Evolutionary conservation across 2,888 invertebrate genomes (phyloP).

Genomic region (Epistrophella euchroma): DNA sequence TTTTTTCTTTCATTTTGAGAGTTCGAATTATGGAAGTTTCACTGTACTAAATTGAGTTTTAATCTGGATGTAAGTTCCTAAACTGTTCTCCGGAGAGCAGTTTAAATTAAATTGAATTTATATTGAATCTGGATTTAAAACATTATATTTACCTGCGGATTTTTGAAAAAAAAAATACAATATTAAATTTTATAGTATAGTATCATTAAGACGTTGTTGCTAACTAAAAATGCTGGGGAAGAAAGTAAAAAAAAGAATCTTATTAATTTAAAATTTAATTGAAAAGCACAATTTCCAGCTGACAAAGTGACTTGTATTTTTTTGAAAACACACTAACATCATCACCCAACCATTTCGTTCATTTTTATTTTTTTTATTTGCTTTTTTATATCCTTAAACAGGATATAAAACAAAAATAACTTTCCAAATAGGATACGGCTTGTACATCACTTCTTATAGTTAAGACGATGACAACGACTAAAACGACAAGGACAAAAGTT

Average conservation of each 20-base stretch:
- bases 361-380: conserved; percentile 14
- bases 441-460: conserved; percentile 20
- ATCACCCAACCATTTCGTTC: neutral
- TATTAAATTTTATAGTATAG: too few relatives aligned
- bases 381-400: conserved; percentile 13
- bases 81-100: too few relatives aligned
- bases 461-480: neutral
- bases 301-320: conserved; percentile 15
- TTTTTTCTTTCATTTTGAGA: too few relatives aligned
- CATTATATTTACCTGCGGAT: too few relatives aligned
- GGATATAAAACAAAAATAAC: neutral
- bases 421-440: conserved; percentile 5
- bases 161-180: too few relatives aligned
- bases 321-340: neutral
- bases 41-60: too few relatives aligned
- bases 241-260: neutral
- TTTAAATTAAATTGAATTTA: too few relatives aligned
- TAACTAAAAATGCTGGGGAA: too few relatives aligned
- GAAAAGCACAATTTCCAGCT: neutral
- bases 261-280: conserved; percentile 8
- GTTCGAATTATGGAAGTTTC: too few relatives aligned
- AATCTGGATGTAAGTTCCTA: too few relatives aligned
- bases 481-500: conserved; percentile 17
- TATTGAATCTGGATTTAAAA: too few relatives aligned
- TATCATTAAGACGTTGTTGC: too few relatives aligned